Evolutionary conservation across 2,797 vertebrate genomes (phyloP), one percentile per base, ranked within the genome.

Genomic region (Chelon labrosus): DNA sequence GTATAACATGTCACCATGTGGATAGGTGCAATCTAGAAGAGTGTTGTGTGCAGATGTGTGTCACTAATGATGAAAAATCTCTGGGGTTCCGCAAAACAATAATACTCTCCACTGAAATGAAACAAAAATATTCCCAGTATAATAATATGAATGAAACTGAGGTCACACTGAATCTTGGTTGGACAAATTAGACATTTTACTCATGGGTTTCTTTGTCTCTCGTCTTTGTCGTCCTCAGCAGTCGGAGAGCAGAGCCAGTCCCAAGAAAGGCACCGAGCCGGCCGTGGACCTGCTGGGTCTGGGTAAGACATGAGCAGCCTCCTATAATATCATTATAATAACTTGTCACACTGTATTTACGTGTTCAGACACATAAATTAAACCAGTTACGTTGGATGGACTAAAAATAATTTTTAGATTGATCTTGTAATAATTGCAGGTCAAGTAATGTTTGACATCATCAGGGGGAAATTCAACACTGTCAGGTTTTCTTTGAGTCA

Each of bases 251-350:
- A 96, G 93, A 93, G 89, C 91, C 86, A 97, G 95, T 90, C 95
- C 96, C 22, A 97, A 96, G 91, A 97, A 95, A 82, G 88, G 88
- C 76, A 74, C 90, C 27, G 97, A 98, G 88, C 89, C 94, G 6
- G 94, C 96, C 38, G 94, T 98, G 85, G 97, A 99, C 92, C 95
- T 99, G 75, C 94, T 99, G 87, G 96, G 97, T 85, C 94, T 99
- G 46, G 97, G 98, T 99, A 95, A 98, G 97, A 91, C 89, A 62
- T 70, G 37, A 64, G 27, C 77, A 81, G 77, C 35, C 25, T 41
- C 35, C 50, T 7, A 16, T 27, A 61, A 14, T 41, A 68, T 11
- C 56, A 59, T 27, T 41, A 25, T 17, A 60, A 73, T 13, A 27
- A 75, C 54, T 50, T 67, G 41, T 80, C 65, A 78, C 39, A 69